A percentile compares a stretch with the other conserved stretches of the same genome.
phyloP scores from a whole-genome alignment of 2,113 vertebrate genomes.

The Oncorhynchus nerka region DNA sequence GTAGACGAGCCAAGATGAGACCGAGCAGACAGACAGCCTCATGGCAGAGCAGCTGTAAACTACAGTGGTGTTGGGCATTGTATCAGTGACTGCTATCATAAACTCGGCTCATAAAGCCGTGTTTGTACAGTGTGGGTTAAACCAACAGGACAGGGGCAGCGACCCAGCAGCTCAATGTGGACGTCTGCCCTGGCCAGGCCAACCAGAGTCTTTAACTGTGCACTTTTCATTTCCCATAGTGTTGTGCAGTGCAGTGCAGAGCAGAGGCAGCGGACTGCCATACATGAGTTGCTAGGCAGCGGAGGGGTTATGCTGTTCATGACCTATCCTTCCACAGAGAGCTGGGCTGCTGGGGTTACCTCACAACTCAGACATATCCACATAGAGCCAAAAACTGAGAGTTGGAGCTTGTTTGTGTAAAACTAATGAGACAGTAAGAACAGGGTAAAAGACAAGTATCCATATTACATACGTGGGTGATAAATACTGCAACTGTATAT shows the following conservation, averaged over 20 bases:
- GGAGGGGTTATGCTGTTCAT: background rate
- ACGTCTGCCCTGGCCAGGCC: slow-evolving; percentile 34
- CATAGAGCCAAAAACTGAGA: background rate
- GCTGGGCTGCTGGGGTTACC: no score
- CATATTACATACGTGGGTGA: background rate
- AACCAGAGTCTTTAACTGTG: slow-evolving; percentile 11
- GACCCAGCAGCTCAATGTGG: slow-evolving; percentile 38
- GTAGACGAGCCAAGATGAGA: background rate
- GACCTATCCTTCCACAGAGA: no score
- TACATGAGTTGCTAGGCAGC: background rate
- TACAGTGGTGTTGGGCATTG: slow-evolving; percentile 35
- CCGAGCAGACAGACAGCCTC: background rate
- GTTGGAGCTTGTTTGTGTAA: background rate
- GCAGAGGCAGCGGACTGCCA: background rate
- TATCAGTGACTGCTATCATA: background rate
- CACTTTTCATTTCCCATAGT: slow-evolving; percentile 22
- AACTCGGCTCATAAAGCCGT: slow-evolving; percentile 43
- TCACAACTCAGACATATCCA: background rate
- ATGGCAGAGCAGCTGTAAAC: slow-evolving; percentile 30
- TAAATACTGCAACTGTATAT: background rate
- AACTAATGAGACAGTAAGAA: background rate
- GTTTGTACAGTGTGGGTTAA: slow-evolving; percentile 62
- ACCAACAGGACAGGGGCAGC: slow-evolving; percentile 39
- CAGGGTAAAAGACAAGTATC: background rate
- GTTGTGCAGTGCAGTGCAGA: background rate